phyloP scores from a whole-genome alignment of 2,797 vertebrate species.

The Atherinosoma microstoma region DNA sequence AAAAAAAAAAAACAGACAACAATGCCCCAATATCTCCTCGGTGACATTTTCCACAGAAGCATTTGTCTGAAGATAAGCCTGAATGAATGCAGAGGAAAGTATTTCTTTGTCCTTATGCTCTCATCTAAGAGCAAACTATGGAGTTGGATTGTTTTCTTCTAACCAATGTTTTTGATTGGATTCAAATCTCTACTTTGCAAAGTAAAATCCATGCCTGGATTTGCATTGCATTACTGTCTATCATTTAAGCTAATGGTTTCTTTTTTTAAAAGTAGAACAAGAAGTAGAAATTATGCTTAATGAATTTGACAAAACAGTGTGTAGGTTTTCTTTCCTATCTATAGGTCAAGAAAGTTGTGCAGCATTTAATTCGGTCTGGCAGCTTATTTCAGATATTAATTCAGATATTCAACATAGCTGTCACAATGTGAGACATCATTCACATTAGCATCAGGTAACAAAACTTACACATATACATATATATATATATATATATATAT shows the following conservation, averaged over 20 bases:
- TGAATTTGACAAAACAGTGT: not conserved
- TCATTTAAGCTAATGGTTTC: not conserved
- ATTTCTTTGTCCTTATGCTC: conserved; percentile 61
- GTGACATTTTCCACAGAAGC: conserved; percentile 60
- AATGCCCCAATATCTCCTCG: conserved; percentile 54
- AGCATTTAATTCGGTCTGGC: not conserved
- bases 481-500: no score
- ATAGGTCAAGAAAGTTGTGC: accelerated
- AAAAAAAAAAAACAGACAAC: conserved; percentile 67
- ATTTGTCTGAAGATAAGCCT: conserved; percentile 66
- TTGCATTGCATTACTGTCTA: not conserved
- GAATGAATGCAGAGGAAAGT: conserved; percentile 41
- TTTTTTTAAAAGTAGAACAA: not conserved
- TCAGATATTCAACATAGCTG: not conserved
- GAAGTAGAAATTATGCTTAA: not conserved
- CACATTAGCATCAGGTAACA: conserved; percentile 27
- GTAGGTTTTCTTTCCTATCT: not conserved
- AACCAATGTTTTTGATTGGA: not conserved
- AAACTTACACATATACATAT: no score
- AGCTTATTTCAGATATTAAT: not conserved
- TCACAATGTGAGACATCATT: conserved; percentile 12
- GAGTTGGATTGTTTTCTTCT: conserved; percentile 11
- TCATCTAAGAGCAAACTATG: conserved; percentile 28
- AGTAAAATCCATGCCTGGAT: not conserved
- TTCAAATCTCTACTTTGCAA: not conserved